phyloP scores from a whole-genome alignment of 2,888 invertebrate genomes.

The Tinea pellionella region DNA sequence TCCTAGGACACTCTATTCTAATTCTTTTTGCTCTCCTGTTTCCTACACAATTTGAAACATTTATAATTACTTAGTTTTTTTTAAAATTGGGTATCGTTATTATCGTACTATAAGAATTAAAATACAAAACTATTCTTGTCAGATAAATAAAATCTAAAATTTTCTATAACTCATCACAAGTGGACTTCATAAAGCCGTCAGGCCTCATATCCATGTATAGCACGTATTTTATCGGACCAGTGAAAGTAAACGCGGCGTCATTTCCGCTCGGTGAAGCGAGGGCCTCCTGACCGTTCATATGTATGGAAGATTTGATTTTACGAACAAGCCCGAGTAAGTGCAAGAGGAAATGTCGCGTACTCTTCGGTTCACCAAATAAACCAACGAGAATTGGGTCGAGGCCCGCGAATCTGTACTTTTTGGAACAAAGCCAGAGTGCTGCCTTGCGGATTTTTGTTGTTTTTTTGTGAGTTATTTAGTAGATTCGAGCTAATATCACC shows the following conservation, averaged over 20 bases:
- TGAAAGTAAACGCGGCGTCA: neutral
- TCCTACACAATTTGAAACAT: no score
- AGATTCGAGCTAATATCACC: conserved; percentile 10
- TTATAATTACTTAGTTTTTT: no score
- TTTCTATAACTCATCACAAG: no score
- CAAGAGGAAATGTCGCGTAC: conserved; percentile 54
- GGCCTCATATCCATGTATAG: no score
- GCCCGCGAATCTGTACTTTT: conserved; percentile 28
- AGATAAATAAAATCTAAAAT: no score
- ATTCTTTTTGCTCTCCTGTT: no score
- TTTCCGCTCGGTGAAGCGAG: neutral
- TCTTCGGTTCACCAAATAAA: conserved; percentile 31
- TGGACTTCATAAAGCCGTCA: no score
- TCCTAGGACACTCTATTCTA: no score
- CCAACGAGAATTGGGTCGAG: conserved; percentile 55
- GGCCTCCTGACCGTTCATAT: neutral
- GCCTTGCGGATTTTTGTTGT: conserved; percentile 14
- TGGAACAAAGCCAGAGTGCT: conserved; percentile 48
- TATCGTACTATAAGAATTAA: no score
- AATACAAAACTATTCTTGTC: no score
- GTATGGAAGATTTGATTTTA: conserved; percentile 12
- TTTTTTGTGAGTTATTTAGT: conserved; percentile 10
- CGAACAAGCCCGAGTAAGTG: conserved; percentile 28
- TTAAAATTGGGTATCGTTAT: no score
- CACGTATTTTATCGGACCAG: neutral